Base-by-base conservation (phyloP, 2,113 vertebrate species). In the Rhagologus leucostigma region DNA sequence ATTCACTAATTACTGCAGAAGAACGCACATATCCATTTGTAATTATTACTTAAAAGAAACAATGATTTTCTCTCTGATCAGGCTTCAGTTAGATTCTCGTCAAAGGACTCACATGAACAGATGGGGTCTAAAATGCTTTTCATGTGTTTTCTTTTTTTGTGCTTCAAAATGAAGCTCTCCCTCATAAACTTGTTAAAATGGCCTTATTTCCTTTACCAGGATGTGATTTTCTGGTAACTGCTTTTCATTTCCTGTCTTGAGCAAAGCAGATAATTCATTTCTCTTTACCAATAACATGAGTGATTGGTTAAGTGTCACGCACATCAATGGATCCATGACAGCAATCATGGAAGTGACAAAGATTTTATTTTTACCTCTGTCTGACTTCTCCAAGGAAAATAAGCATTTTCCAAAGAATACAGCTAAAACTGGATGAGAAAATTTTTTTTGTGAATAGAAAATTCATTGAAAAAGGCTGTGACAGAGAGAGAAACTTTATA, bases 381-480 rank as follows among this genome's bases (percentile, higher is more conserved):
- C 37, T 84, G 56, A 90, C 78, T 93, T 91, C 37, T 80, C 50
- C 56, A 65, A 74, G 39, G 75, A 74, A 93, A 91, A 88, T 13
- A 77, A 77, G 24, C 10, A 55, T 83, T 90, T 86, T 67, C 59
- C 22, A 81, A 88, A 94, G 47, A 86, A 78, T 44, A 84, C 46
- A 83, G 56, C 64, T 84, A 77, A 81, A 90, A 84, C 19, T 6
- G 3, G 68, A 84, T 89, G 24, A 89, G 87, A 84, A 63, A 11
- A 23, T n/a, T n/a, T n/a, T n/a, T 89, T 89, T 93, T 84, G 42
- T 93, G 80, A 95, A 92, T 71, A 97, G 60, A 74, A 74, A 90
- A 90, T 93, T 93, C 94, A 96, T 96, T 96, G 91, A 84, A 93
- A 89, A 96, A 89, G 41, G 27, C 83, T 97, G 80, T 84, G 64